Evolutionary conservation across 2,113 vertebrate species (phyloP).

Genomic region (Macquaria ambigua): DNA sequence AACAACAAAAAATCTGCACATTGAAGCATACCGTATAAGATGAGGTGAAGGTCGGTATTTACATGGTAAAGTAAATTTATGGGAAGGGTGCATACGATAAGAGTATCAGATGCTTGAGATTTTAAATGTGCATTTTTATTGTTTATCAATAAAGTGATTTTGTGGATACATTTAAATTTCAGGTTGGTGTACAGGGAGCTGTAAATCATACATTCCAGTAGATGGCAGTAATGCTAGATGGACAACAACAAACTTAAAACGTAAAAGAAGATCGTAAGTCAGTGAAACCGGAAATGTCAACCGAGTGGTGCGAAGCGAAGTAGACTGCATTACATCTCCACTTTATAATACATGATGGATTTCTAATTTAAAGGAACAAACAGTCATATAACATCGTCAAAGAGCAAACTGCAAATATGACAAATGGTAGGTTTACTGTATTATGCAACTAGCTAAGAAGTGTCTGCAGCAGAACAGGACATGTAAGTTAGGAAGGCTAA

Average conservation of each 20-base stretch:
- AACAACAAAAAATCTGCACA: neutral
- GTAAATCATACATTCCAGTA: constrained; percentile 9
- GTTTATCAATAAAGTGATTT: neutral
- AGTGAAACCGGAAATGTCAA: constrained; percentile 72
- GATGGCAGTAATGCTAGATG: constrained; percentile 33
- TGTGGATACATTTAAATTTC: neutral
- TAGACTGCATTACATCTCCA: neutral
- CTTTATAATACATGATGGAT: constrained; percentile 54
- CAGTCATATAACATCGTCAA: constrained; percentile 19
- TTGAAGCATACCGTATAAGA: neutral
- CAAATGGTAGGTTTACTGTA: constrained; percentile 79
- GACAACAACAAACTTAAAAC: constrained; percentile 3
- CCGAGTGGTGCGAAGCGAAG: constrained; percentile 29
- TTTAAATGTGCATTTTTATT: neutral
- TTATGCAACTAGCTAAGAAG: neutral
- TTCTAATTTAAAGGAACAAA: constrained; percentile 41
- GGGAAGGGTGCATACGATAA: neutral
- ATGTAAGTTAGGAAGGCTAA: constrained; percentile 43
- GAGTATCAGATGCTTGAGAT: neutral
- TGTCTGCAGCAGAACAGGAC: neutral
- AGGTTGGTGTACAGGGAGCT: neutral
- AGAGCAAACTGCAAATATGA: constrained; percentile 78
- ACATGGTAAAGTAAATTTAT: neutral
- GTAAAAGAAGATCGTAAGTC: constrained; percentile 44
- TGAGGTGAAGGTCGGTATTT: neutral